phyloP scores from a whole-genome alignment of 2,797 vertebrate species.

The Darevskia nairensis region DNA sequence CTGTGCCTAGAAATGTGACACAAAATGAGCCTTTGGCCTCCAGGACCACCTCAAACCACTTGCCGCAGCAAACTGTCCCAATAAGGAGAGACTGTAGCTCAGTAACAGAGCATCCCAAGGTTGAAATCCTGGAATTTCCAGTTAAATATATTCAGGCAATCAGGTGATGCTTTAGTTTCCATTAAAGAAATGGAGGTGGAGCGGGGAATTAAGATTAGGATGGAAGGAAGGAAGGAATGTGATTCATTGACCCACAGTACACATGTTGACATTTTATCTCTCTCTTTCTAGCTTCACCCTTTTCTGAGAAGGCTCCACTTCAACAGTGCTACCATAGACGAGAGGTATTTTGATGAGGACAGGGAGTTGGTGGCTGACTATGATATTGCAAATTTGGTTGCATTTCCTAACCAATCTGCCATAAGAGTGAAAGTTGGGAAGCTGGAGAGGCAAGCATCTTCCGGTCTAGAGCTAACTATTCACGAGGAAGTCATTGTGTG shows the following conservation, averaged over 20 bases:
- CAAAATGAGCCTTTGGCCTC: too few species aligned
- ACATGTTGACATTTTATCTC: neutral
- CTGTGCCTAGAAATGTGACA: too few species aligned
- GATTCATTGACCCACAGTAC: neutral
- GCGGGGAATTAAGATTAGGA: too few species aligned
- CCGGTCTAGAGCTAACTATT: neutral
- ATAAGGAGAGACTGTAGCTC: neutral
- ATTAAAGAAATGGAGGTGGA: too few species aligned
- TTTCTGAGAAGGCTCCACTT: conserved; percentile 2
- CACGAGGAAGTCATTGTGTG: neutral
- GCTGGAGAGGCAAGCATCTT: neutral
- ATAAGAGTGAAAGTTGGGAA: conserved; percentile 14
- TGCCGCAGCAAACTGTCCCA: neutral
- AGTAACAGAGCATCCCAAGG: neutral
- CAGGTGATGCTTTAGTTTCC: too few species aligned
- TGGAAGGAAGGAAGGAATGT: too few species aligned
- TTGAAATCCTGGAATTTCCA: too few species aligned
- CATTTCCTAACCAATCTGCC: conserved; percentile 13
- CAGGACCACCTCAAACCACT: too few species aligned
- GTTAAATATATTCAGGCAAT: too few species aligned
- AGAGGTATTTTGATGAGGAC: neutral
- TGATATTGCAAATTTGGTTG: conserved; percentile 16
- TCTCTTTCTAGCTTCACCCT: conserved; percentile 10
- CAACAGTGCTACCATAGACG: neutral
- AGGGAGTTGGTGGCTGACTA: neutral